A percentile compares a stretch with the other conserved stretches of the same genome.
Conservation (phyloP, 2,888 invertebrate species). For the Leptopterna dolabrata region DNA sequence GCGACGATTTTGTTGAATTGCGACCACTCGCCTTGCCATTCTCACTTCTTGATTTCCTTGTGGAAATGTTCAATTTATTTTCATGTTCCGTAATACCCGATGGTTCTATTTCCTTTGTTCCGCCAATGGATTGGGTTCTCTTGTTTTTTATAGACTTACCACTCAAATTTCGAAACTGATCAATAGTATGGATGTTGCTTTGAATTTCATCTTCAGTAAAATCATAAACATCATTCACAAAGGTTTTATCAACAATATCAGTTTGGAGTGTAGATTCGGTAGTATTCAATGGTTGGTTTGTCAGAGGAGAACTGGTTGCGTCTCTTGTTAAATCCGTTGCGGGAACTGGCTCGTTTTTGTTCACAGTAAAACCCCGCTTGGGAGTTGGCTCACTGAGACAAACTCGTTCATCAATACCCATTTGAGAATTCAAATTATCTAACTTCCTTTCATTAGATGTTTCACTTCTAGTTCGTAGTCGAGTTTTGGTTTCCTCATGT, state of each 20-base stretch:
- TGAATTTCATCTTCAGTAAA: slow-evolving; percentile 14
- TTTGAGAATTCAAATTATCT: neutral
- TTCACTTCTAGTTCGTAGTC: slow-evolving; percentile 6
- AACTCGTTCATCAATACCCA: neutral
- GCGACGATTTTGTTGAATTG: neutral
- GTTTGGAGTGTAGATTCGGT: neutral
- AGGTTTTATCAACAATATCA: neutral
- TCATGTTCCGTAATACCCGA: neutral
- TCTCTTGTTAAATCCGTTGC: neutral
- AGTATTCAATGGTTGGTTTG: neutral
- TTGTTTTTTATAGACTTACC: neutral
- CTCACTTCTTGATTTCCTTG: neutral
- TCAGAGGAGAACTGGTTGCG: neutral
- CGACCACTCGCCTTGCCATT: neutral
- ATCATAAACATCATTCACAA: slow-evolving; percentile 5
- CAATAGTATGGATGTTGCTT: neutral
- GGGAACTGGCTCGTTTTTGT: neutral
- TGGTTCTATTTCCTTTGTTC: neutral
- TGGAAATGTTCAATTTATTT: neutral
- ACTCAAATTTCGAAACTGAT: neutral
- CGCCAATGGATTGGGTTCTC: neutral
- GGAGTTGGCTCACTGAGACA: neutral
- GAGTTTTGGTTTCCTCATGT: neutral
- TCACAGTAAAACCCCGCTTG: neutral
- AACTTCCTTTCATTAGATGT: neutral